phyloP scores from a whole-genome alignment of 2,113 vertebrate species.

The Perccottus glenii region DNA sequence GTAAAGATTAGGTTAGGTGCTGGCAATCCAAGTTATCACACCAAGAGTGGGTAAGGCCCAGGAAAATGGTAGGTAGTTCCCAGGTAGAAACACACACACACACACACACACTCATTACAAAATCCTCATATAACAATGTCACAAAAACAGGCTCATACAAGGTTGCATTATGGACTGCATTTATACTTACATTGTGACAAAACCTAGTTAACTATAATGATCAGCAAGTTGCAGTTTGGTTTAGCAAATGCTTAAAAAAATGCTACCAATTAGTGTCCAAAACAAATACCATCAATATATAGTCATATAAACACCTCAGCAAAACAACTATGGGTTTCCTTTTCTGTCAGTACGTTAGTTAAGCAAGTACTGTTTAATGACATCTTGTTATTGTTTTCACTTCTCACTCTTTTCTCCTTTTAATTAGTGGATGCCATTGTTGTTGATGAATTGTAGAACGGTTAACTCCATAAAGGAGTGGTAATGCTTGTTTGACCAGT shows the following conservation, averaged over 20 bases:
- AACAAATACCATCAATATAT: not conserved
- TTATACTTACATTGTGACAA: not conserved
- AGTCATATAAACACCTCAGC: not conserved
- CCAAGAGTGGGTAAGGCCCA: slow-evolving; percentile 4
- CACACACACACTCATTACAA: not conserved
- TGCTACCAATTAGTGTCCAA: no score
- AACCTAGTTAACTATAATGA: not conserved
- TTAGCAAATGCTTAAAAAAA: not conserved
- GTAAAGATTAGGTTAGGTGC: slow-evolving; percentile 13
- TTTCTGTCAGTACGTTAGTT: slow-evolving; percentile 1
- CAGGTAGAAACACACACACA: not conserved
- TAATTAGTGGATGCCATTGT: slow-evolving; percentile 6
- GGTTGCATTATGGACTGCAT: not conserved
- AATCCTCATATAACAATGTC: not conserved
- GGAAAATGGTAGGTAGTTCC: slow-evolving; percentile 25
- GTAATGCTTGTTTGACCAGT: not conserved
- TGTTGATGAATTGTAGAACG: not conserved
- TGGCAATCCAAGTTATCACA: slow-evolving; percentile 10
- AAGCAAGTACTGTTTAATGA: slow-evolving; percentile 4
- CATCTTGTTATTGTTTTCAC: slow-evolving; percentile 10
- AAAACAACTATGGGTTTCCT: not conserved
- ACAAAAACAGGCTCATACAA: not conserved
- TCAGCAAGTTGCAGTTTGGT: not conserved
- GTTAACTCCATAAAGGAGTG: not conserved
- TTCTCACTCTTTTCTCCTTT: slow-evolving; percentile 11